Evolutionary conservation across 2,888 invertebrate species (phyloP), one percentile per base, ranked within the genome.

Genomic region (Anoncus sp.): DNA sequence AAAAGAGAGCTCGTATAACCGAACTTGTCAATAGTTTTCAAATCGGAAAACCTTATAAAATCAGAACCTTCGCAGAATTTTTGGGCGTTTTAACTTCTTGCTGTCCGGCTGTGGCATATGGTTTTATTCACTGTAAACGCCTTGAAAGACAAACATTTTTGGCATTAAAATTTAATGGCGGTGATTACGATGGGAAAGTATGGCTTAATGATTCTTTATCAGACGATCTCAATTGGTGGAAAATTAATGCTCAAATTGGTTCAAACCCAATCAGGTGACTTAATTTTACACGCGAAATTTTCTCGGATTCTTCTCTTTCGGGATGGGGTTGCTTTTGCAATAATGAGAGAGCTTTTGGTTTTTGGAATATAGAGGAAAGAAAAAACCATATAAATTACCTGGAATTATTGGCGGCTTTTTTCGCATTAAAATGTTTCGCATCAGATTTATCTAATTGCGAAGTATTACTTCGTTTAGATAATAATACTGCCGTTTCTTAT

Each of bases 401-500:
- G 10, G 49, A 49, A 18, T 20, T 49, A 18, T 6, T 20, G 22
- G 62, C 69, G 3, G 67, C 53, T 1, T 72, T 60, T 47, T 59
- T 65, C 16, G 65, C 40, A 1, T 4, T 77, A 12, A 72, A 72
- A 27, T 60, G 38, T 10, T 60, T 72, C 14, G 43, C 62, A 12
- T 47, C 18, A 20, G 22, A 49, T 3, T 6, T 49, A 22, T 10
- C 20, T 20, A 5, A 18, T 3, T 49, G n/a, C 51, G 53, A 70
- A 59, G 24, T 75, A 6, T 24, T 53, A 22, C 45, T 66, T 35
- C 57, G 79, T 2, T 31, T 69, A 27, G 76, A 79, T n/a, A 75
- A 77, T 20, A 77, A 24, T 2, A 66, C 63, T 10, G 59, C 75
- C 2, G 55, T 75, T 18, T 5, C 74, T n/a, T 78, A 82, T n/a